Evolutionary conservation across 2,797 vertebrate genomes (phyloP).

Genomic region (Taeniopygia guttata): DNA sequence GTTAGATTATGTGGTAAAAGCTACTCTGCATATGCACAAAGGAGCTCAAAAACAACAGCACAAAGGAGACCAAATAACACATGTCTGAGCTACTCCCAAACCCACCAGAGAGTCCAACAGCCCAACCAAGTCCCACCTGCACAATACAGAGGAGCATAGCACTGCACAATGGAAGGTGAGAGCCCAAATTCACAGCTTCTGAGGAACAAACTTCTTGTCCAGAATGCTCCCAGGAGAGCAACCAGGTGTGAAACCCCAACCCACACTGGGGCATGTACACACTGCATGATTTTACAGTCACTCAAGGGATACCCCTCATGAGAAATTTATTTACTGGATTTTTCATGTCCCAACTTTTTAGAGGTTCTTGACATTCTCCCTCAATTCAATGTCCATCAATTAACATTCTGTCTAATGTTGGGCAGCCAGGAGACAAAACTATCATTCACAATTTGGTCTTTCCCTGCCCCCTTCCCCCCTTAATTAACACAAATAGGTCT

Average conservation of each 20-base stretch:
- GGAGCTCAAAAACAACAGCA: not conserved
- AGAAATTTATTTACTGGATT: not conserved
- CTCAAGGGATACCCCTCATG: not conserved
- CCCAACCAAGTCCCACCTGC: not conserved
- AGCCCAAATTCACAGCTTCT: not conserved
- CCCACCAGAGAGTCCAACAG: not conserved
- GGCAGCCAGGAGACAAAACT: not conserved
- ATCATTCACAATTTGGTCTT: not conserved
- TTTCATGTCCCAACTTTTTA: not conserved
- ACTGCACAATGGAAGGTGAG: not conserved
- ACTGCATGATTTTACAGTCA: not conserved
- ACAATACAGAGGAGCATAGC: not conserved
- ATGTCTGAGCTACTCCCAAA: not conserved
- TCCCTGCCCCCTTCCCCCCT: too few relatives aligned
- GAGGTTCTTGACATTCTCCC: not conserved
- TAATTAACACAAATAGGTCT: not conserved
- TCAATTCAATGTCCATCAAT: not conserved
- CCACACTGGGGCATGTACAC: not conserved
- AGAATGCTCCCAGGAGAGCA: not conserved
- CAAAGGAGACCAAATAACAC: not conserved
- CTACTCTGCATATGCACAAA: not conserved
- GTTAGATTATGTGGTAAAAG: not conserved
- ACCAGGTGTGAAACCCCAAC: not conserved
- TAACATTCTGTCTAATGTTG: fast-evolving
- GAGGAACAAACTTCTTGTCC: not conserved